Conservation (phyloP, 1,140 invertebrate genomes). For the Rhynchophorus ferrugineus region DNA sequence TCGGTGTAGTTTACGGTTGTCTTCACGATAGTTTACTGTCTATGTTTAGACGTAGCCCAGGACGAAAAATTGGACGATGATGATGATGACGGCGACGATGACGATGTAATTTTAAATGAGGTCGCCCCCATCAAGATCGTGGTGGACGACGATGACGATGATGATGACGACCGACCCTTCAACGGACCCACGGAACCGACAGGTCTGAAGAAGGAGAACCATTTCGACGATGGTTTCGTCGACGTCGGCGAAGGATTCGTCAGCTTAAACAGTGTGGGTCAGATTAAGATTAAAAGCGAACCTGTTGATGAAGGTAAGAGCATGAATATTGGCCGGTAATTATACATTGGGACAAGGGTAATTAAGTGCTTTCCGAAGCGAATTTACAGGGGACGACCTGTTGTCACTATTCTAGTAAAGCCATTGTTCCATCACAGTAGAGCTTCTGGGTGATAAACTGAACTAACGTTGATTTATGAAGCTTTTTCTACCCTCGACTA, state of each 20-base stretch:
- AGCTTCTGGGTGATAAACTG: too few relatives aligned
- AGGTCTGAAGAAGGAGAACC: slow-evolving; percentile 37
- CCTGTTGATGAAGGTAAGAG: slow-evolving; percentile 50
- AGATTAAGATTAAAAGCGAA: slow-evolving; percentile 51
- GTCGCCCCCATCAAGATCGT: slow-evolving; percentile 38
- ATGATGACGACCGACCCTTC: slow-evolving; percentile 41
- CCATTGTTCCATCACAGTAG: too few relatives aligned
- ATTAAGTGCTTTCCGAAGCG: too few relatives aligned
- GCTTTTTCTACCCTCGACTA: too few relatives aligned
- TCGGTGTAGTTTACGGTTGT: too few relatives aligned
- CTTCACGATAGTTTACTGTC: too few relatives aligned
- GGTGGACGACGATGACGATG: slow-evolving; percentile 45
- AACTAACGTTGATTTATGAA: too few relatives aligned
- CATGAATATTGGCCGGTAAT: too few relatives aligned
- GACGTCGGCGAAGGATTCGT: slow-evolving; percentile 35
- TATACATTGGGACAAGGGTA: too few relatives aligned
- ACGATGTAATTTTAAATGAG: slow-evolving; percentile 51
- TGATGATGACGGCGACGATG: slow-evolving; percentile 39
- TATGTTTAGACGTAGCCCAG: slow-evolving; percentile 22
- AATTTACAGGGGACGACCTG: too few relatives aligned
- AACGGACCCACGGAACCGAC: slow-evolving; percentile 6
- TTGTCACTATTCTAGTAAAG: too few relatives aligned
- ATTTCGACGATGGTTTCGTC: slow-evolving; percentile 41
- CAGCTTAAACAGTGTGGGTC: slow-evolving; percentile 34
- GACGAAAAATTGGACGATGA: slow-evolving; percentile 2